phyloP scores from a whole-genome alignment of 35 echinoderm and acorn worm species.

The Stichopus chloronotus region DNA sequence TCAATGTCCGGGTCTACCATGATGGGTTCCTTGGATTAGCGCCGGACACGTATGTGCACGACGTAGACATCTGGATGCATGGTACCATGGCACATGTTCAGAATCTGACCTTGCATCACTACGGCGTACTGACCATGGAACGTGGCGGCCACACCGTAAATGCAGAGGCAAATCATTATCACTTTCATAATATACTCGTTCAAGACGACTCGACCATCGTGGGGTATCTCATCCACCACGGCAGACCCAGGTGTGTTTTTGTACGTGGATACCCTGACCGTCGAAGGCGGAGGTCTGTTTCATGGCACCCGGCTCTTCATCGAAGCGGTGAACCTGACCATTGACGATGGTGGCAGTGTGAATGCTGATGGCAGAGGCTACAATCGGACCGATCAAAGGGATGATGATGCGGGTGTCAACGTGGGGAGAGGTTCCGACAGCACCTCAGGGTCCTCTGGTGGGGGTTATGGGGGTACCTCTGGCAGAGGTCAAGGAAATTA shows the following conservation, averaged over 20 bases:
- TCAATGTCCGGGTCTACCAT: slow-evolving; percentile 75
- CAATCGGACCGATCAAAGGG: slow-evolving; percentile 40
- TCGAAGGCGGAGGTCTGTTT: slow-evolving; percentile 80
- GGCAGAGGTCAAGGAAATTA: slow-evolving; percentile 61
- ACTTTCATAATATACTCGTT: slow-evolving; percentile 65
- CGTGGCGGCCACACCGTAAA: slow-evolving; percentile 70
- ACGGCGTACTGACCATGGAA: slow-evolving; percentile 81
- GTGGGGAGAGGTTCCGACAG: slow-evolving; percentile 62
- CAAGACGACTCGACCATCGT: slow-evolving; percentile 72
- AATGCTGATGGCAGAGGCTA: slow-evolving; percentile 70
- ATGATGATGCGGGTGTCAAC: slow-evolving; percentile 59
- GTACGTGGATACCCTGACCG: slow-evolving; percentile 51
- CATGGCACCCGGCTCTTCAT: slow-evolving; percentile 71
- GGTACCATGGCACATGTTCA: slow-evolving; percentile 75
- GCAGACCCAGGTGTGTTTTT: slow-evolving; percentile 69
- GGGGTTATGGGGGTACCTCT: slow-evolving; percentile 85
- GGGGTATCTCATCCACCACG: slow-evolving; percentile 61
- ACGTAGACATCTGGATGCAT: slow-evolving; percentile 86
- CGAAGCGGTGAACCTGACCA: slow-evolving; percentile 71
- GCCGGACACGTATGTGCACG: slow-evolving; percentile 82
- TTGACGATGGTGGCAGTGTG: slow-evolving; percentile 87
- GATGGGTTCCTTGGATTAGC: slow-evolving; percentile 85
- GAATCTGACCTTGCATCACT: slow-evolving; percentile 66
- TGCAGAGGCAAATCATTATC: slow-evolving; percentile 60
- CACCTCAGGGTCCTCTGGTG: slow-evolving; percentile 77